Conservation (phyloP, 2,888 invertebrate species). For the Plebejus melissa region DNA sequence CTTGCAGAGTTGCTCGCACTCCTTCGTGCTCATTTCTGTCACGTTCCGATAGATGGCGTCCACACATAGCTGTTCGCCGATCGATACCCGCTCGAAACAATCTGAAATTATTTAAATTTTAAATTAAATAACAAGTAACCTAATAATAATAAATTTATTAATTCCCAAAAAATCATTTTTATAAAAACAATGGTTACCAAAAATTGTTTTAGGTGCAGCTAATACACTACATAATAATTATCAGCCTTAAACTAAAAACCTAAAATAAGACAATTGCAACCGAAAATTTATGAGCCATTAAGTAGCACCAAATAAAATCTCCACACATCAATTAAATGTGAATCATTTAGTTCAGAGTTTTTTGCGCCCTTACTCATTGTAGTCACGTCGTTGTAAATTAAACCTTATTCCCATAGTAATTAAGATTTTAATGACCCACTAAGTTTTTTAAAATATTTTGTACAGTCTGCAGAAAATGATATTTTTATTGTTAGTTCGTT, state of each 20-base stretch:
- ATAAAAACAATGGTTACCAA: too few species aligned
- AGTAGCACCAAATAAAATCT: background rate
- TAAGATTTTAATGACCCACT: background rate
- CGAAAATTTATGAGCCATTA: conserved; percentile 2
- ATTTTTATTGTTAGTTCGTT: background rate
- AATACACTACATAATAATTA: background rate
- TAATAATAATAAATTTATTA: too few species aligned
- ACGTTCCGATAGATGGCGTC: conserved; percentile 81
- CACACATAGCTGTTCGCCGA: conserved; percentile 80
- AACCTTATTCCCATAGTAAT: conserved; percentile 1
- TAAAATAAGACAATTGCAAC: background rate
- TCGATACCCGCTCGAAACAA: conserved; percentile 82
- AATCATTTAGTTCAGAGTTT: conserved; percentile 13
- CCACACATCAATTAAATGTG: conserved; percentile 14
- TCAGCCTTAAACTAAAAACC: too few species aligned
- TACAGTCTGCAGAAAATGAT: conserved; percentile 3
- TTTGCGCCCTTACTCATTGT: conserved; percentile 13
- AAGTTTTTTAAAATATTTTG: background rate
- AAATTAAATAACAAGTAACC: background rate
- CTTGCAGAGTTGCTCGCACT: conserved; percentile 82
- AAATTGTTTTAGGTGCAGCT: background rate
- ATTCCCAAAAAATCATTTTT: too few species aligned
- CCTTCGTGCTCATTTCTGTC: conserved; percentile 78
- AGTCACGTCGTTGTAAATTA: background rate
- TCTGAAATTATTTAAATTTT: conserved; percentile 58